phyloP scores from a whole-genome alignment of 2,113 vertebrate genomes.

The Hyperoodon ampullatus region DNA sequence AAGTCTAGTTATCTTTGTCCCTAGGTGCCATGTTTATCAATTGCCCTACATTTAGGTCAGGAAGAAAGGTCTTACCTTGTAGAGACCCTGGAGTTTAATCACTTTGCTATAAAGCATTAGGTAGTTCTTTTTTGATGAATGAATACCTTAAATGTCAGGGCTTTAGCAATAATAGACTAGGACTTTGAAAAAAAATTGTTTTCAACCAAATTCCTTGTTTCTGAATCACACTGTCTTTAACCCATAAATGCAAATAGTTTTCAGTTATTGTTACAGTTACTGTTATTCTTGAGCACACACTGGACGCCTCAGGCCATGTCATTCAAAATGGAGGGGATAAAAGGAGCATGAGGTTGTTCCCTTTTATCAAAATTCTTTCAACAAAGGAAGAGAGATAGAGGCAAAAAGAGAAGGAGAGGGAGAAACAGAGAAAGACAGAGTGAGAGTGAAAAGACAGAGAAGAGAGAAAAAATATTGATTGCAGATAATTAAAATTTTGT shows the following conservation, averaged over 20 bases:
- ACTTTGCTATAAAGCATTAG: conserved; percentile 67
- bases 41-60: conserved; percentile 73
- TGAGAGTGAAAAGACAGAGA: background rate
- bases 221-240: background rate
- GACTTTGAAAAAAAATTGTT: background rate
- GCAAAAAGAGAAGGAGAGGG: background rate
- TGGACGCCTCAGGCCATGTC: background rate
- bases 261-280: background rate
- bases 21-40: conserved; percentile 74
- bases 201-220: background rate
- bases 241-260: background rate
- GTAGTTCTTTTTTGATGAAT: conserved; percentile 70
- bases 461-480: background rate
- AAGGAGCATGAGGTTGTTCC: rapidly evolving
- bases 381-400: background rate
- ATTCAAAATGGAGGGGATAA: background rate
- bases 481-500: background rate
- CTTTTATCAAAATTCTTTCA: background rate
- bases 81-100: conserved; percentile 72
- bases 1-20: conserved; percentile 71
- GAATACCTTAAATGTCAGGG: conserved; percentile 63
- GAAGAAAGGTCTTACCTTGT: conserved; percentile 69
- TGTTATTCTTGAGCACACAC: background rate
- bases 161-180: conserved; percentile 27
- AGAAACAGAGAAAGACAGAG: background rate